Percentiles rank a stretch among this genome's conserved stretches.
Evolutionary conservation across 2,888 invertebrate genomes (phyloP).

Genomic region (Apantesis nais): DNA sequence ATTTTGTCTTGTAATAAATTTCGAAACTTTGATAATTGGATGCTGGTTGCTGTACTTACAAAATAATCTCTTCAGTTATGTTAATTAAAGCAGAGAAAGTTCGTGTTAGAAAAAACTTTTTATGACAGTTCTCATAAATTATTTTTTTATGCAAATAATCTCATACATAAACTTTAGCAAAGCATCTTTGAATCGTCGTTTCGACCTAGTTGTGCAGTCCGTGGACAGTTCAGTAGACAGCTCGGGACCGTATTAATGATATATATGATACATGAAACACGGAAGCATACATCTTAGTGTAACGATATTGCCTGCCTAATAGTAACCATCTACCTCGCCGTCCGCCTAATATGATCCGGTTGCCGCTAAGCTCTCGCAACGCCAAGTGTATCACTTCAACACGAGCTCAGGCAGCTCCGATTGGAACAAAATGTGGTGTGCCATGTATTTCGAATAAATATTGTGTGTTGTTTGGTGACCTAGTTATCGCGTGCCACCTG

Average conservation of each 20-base stretch:
- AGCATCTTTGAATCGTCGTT: neutral
- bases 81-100: neutral
- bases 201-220: neutral
- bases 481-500: conserved; percentile 39
- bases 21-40: too few relatives aligned
- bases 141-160: neutral
- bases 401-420: neutral
- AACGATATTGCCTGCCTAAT: too few relatives aligned
- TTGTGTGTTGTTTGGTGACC: conserved; percentile 23
- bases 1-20: neutral
- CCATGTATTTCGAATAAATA: neutral
- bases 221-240: neutral
- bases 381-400: neutral
- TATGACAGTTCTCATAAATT: neutral
- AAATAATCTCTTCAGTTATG: neutral
- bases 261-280: neutral
- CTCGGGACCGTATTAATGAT: neutral
- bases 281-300: neutral
- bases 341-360: neutral
- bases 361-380: neutral
- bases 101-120: neutral
- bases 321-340: neutral
- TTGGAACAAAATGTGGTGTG: neutral
- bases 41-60: neutral
- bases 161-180: neutral